These are phyloP conservation scores for Yponomeuta sedellus DNA, from an alignment of 2,888 invertebrate species.

Conservation along the genomic window DNA sequence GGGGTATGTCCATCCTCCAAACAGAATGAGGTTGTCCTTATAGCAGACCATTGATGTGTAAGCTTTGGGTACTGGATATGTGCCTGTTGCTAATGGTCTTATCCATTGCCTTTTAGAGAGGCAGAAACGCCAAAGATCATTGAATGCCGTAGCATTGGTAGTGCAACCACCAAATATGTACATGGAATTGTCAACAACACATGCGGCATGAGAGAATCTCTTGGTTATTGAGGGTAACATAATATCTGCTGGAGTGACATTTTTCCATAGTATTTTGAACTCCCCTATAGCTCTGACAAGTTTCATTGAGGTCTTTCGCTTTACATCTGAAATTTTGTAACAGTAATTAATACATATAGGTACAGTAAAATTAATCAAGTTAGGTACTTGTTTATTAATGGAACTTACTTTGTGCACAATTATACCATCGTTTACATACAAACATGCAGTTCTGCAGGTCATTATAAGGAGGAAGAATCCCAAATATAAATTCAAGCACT, in stretches of 20 bases:
- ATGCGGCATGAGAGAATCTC: conserved; percentile 94
- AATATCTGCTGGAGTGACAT: conserved; percentile 73
- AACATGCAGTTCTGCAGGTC: conserved; percentile 91
- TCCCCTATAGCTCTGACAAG: conserved; percentile 85
- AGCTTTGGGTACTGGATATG: conserved; percentile 97
- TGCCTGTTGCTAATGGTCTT: conserved; percentile 86
- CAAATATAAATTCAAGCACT: conserved; percentile 93
- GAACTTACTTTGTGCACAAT: conserved; percentile 89
- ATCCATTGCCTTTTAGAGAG: conserved; percentile 90
- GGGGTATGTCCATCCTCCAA: conserved; percentile 97
- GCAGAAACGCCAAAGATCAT: conserved; percentile 97
- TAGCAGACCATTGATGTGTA: conserved; percentile 95
- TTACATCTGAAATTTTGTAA: conserved; percentile 80
- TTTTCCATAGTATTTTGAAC: conserved; percentile 86
- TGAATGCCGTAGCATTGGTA: conserved; percentile 94
- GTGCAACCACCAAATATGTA: conserved; percentile 98
- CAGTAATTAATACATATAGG: conserved; percentile 5
- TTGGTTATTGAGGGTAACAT: conserved; percentile 88
- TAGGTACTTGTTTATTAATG: background rate
- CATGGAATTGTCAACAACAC: conserved; percentile 89
- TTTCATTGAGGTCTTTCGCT: conserved; percentile 83
- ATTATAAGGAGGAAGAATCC: conserved; percentile 91
- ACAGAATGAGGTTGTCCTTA: conserved; percentile 88
- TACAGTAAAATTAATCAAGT: background rate
- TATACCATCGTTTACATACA: conserved; percentile 92